Percentiles rank a stretch among this genome's conserved stretches.
Conservation (phyloP, 2,888 invertebrate genomes). For the Auanema sp. region DNA sequence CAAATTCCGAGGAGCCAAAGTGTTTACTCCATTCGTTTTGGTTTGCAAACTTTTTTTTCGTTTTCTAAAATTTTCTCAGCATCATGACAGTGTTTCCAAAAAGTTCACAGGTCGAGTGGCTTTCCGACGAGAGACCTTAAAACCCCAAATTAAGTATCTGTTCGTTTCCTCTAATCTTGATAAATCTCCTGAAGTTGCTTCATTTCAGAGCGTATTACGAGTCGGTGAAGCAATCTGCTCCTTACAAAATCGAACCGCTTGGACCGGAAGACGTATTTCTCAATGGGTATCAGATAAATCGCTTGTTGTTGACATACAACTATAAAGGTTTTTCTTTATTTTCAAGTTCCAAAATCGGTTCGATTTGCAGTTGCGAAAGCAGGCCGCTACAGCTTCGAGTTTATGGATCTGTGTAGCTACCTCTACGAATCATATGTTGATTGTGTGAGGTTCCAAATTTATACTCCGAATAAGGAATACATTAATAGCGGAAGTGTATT, state of each 20-base stretch:
- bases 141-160: not conserved
- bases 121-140: not conserved
- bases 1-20: conserved; percentile 38
- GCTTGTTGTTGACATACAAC: conserved; percentile 82
- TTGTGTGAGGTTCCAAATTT: conserved; percentile 88
- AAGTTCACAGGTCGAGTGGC: not conserved
- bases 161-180: too few species aligned
- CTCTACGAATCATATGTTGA: conserved; percentile 95
- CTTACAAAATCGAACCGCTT: conserved; percentile 79
- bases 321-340: conserved; percentile 68
- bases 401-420: conserved; percentile 81
- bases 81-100: not conserved
- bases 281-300: conserved; percentile 85
- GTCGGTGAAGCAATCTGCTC: conserved; percentile 73
- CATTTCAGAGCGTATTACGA: conserved; percentile 21
- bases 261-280: conserved; percentile 83
- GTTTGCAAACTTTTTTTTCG: not conserved
- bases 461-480: conserved; percentile 84
- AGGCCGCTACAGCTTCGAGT: conserved; percentile 67
- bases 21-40: not conserved
- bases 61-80: not conserved
- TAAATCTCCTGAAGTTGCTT: not conserved
- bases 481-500: conserved; percentile 86
- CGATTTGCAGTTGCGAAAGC: conserved; percentile 50
- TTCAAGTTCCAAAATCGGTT: not conserved